Evolutionary conservation across 2,797 vertebrate species (phyloP).

Genomic region (Sorex maritimensis): DNA sequence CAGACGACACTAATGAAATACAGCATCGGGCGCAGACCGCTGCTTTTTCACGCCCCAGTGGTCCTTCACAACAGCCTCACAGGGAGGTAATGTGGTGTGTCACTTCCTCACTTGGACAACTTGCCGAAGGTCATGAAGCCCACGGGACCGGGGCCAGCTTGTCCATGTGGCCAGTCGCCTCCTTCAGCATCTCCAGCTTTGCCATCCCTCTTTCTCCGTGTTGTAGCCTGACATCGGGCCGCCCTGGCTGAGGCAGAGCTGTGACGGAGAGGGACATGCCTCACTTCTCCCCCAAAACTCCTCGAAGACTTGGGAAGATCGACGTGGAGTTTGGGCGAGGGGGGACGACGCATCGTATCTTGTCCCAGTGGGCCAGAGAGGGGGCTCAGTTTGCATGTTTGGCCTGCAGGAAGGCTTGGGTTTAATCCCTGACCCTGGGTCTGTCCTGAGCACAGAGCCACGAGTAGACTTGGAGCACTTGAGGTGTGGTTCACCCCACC

Average conservation of each 20-base stretch:
- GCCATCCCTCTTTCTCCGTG: background rate
- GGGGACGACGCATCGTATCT: background rate
- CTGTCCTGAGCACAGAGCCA: too few relatives aligned
- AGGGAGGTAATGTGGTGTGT: background rate
- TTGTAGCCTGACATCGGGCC: background rate
- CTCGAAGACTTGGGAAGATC: background rate
- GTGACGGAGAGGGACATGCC: background rate
- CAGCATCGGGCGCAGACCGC: background rate
- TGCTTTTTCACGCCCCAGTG: background rate
- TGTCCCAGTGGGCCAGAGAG: background rate
- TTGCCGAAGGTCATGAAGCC: background rate
- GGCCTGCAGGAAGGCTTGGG: too few relatives aligned
- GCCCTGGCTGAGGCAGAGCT: background rate
- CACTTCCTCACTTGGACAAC: background rate
- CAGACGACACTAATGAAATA: constrained; percentile 4
- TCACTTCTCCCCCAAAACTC: background rate
- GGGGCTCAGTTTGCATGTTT: too few relatives aligned
- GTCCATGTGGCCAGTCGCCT: background rate
- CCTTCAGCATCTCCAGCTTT: background rate
- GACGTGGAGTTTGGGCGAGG: background rate
- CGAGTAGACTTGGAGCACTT: too few relatives aligned
- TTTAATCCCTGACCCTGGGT: too few relatives aligned
- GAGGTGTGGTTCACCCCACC: too few relatives aligned
- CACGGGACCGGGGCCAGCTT: background rate
- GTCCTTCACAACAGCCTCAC: background rate